phyloP scores from a whole-genome alignment of 2,888 invertebrate genomes.

The Philopedon plagiatum region DNA sequence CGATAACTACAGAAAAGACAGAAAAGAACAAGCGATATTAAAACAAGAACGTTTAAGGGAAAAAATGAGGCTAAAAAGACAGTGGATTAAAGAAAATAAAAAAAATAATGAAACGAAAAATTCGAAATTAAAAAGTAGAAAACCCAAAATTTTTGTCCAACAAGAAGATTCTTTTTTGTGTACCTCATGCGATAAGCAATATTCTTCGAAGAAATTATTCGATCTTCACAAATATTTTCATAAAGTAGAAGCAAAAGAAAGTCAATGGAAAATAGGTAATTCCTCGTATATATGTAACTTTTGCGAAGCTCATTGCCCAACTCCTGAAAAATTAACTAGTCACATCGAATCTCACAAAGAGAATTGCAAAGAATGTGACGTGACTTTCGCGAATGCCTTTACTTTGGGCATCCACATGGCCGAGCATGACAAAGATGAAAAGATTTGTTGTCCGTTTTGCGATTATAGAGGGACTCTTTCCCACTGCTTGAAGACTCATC shows the following conservation, averaged over 20 bases:
- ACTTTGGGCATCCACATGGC: constrained; percentile 62
- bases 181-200: constrained; percentile 24
- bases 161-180: constrained; percentile 10
- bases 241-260: constrained; percentile 23
- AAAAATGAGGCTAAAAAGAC: not conserved
- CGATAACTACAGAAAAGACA: constrained; percentile 14
- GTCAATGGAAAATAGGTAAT: constrained; percentile 42
- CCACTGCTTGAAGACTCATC: constrained; percentile 39
- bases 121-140: not conserved
- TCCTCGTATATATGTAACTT: constrained; percentile 52
- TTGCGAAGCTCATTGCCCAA: constrained; percentile 50
- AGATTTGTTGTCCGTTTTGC: constrained; percentile 63
- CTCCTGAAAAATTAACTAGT: constrained; percentile 42
- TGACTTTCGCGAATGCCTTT: constrained; percentile 62
- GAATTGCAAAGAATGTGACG: constrained; percentile 65
- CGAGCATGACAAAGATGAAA: constrained; percentile 60
- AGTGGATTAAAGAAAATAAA: not conserved
- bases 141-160: not conserved
- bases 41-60: not conserved
- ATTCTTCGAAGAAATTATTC: constrained; percentile 32
- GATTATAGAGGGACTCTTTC: constrained; percentile 55
- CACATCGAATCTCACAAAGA: constrained; percentile 62
- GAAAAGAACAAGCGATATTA: constrained; percentile 16
- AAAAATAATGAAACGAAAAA: not conserved
- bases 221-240: constrained; percentile 41